Evolutionary conservation across 2,797 vertebrate genomes (phyloP).

Genomic region (Pipistrellus pipistrellus): DNA sequence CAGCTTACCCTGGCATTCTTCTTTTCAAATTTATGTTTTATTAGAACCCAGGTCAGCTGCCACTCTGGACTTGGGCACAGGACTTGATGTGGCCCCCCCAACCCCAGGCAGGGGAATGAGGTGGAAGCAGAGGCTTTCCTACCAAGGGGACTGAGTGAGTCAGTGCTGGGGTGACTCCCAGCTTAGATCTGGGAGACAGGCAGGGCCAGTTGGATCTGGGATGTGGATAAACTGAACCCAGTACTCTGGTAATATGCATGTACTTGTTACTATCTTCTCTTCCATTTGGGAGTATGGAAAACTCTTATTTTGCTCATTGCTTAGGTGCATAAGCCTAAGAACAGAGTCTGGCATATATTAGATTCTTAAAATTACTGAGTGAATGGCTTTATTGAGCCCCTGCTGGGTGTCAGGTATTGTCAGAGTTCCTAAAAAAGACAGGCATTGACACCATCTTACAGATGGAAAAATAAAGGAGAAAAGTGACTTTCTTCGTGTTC

Average conservation of each 20-base stretch:
- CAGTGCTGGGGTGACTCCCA: not conserved
- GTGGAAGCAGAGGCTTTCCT: not conserved
- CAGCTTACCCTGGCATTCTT: not conserved
- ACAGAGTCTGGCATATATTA: not conserved
- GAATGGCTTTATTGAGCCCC: not conserved
- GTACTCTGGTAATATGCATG: not conserved
- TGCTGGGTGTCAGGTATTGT: not conserved
- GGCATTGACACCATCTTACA: slow-evolving; percentile 11
- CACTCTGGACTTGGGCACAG: not conserved
- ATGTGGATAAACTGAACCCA: not conserved
- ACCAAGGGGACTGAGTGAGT: not conserved
- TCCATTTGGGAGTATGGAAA: not conserved
- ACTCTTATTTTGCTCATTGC: slow-evolving; percentile 4
- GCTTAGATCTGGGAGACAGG: not conserved
- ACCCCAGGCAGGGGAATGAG: not conserved
- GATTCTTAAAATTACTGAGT: not conserved
- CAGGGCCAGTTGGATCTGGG: not conserved
- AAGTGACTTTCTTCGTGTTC: not conserved
- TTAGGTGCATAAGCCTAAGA: not conserved
- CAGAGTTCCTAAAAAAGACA: not conserved
- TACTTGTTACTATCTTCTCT: not conserved
- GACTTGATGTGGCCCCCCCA: not conserved
- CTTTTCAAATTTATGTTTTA: not conserved
- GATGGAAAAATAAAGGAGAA: slow-evolving; percentile 36
- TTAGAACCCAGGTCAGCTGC: not conserved